phyloP scores from a whole-genome alignment of 2,888 invertebrate species.

The Drosophila planitibia region DNA sequence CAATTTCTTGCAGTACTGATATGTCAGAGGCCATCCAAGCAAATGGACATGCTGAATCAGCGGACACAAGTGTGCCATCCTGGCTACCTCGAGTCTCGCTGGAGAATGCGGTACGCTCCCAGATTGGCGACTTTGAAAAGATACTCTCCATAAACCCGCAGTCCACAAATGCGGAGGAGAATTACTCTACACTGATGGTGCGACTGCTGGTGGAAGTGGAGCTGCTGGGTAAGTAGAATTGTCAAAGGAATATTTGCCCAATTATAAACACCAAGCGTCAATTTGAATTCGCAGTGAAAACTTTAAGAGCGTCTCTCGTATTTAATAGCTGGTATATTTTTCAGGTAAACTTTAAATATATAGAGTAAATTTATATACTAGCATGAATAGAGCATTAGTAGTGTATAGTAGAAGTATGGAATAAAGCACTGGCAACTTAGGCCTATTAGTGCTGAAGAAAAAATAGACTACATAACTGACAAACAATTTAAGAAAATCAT shows the following conservation, averaged over 20 bases:
- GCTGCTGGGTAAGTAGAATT: constrained; percentile 66
- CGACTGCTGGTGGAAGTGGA: constrained; percentile 76
- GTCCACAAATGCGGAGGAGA: constrained; percentile 66
- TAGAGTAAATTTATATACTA: not conserved
- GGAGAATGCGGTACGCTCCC: constrained; percentile 67
- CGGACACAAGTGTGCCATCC: constrained; percentile 51
- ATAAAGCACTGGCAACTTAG: too few species aligned
- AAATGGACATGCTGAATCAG: constrained; percentile 49
- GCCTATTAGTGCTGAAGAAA: not conserved
- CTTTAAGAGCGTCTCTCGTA: not conserved
- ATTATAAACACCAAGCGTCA: not conserved
- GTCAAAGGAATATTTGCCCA: not conserved
- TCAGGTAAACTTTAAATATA: not conserved
- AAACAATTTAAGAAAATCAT: not conserved
- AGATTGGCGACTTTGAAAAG: constrained; percentile 70
- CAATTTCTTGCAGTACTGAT: constrained; percentile 32
- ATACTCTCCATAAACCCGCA: constrained; percentile 56
- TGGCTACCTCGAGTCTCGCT: constrained; percentile 76
- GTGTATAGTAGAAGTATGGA: not conserved
- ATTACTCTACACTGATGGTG: constrained; percentile 78
- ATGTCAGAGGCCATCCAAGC: constrained; percentile 56
- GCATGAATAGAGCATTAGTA: not conserved
- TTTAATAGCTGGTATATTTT: not conserved
- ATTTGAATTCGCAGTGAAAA: not conserved
- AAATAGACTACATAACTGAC: not conserved